A percentile compares a stretch with the other conserved stretches of the same genome.
Evolutionary conservation across 1,140 invertebrate genomes (phyloP).

Genomic region (Orchestia grillus): DNA sequence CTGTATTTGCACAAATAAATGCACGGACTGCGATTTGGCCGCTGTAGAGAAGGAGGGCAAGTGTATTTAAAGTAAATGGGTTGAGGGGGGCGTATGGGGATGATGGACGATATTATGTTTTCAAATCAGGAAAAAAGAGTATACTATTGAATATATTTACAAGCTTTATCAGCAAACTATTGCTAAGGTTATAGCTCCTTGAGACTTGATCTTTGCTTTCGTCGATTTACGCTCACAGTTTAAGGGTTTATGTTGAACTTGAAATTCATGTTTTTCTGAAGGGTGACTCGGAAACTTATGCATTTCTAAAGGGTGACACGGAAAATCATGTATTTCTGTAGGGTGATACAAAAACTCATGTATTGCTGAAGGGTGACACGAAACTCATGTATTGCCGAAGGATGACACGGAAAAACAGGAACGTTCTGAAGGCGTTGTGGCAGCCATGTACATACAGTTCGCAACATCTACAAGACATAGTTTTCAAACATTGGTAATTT

Average conservation of each 20-base stretch:
- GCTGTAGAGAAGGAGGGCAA: neutral
- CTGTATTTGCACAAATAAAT: neutral
- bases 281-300: too few relatives aligned
- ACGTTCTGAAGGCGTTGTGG: too few relatives aligned
- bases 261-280: neutral
- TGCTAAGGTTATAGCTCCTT: neutral
- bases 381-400: too few relatives aligned
- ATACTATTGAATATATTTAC: neutral
- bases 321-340: too few relatives aligned
- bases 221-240: neutral
- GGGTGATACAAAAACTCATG: too few relatives aligned
- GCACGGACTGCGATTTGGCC: slow-evolving; percentile 14
- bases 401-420: too few relatives aligned
- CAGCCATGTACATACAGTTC: too few relatives aligned
- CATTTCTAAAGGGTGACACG: too few relatives aligned
- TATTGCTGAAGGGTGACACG: too few relatives aligned
- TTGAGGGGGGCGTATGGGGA: neutral
- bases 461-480: too few relatives aligned
- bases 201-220: neutral
- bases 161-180: neutral
- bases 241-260: neutral
- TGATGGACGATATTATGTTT: neutral
- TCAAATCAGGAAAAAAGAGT: neutral
- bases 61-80: neutral
- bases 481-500: too few relatives aligned